Evolutionary conservation across 2,113 vertebrate species (phyloP).

Genomic region (Salvelinus alpinus): DNA sequence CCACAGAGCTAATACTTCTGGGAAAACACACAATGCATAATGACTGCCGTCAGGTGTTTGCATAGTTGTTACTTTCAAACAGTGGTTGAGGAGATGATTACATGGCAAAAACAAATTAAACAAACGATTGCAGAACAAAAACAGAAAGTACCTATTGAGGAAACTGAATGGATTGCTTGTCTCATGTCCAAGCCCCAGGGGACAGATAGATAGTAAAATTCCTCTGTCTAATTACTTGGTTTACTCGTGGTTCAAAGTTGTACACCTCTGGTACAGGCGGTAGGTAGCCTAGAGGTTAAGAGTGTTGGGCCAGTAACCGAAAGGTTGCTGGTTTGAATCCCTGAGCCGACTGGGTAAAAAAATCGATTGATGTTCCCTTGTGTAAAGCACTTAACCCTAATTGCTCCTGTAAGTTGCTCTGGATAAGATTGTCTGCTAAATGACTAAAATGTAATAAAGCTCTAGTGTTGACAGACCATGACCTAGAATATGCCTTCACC

Average conservation of each 20-base stretch:
- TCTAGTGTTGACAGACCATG: too few relatives aligned
- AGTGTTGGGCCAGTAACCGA: too few relatives aligned
- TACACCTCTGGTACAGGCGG: too few relatives aligned
- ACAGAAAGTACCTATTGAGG: neutral
- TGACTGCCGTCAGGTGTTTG: slow-evolving; percentile 15
- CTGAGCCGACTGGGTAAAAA: too few relatives aligned
- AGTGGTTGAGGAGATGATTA: slow-evolving; percentile 6
- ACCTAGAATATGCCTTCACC: too few relatives aligned
- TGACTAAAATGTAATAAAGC: too few relatives aligned
- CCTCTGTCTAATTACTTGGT: neutral
- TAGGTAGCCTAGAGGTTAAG: too few relatives aligned
- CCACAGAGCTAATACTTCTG: slow-evolving; percentile 12
- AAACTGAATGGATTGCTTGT: neutral
- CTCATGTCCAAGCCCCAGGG: neutral
- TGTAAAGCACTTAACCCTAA: too few relatives aligned
- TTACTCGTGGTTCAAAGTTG: neutral
- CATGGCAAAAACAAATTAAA: neutral
- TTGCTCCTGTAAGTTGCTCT: too few relatives aligned
- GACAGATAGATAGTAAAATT: neutral
- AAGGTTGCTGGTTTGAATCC: too few relatives aligned
- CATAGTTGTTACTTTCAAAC: slow-evolving; percentile 20
- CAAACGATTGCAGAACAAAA: neutral
- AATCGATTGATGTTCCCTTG: too few relatives aligned
- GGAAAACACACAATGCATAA: slow-evolving; percentile 19
- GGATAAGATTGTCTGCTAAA: too few relatives aligned